Evolutionary conservation across 2,797 vertebrate genomes (phyloP), one percentile per base, ranked within the genome.

Genomic region (Sebastes nivosus): DNA sequence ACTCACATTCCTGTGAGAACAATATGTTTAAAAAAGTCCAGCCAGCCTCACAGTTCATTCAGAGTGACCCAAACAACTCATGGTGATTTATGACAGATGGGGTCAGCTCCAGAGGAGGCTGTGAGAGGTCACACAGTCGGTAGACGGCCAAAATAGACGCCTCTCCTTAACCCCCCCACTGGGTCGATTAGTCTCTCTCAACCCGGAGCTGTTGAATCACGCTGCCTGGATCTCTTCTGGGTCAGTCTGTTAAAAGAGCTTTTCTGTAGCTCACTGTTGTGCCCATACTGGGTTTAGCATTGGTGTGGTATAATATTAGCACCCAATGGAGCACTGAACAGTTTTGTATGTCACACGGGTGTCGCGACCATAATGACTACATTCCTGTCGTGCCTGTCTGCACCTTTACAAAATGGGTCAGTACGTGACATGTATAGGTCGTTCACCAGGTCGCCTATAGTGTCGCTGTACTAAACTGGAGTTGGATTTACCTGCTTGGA

Each of bases 121-220:
- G 71, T n/a, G 50, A 77, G 73, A 83, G 80, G 81, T 90, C 85
- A 68, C 76, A 25, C 50, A 71, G 36, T 84, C 66, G 81, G 87
- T 80, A 50, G 52, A 69, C 0, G 42, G 82, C 87, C 69, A 90
- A 93, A 93, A 93, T 89, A 87, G 88, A 89, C 3, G 1, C 24
- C 20, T 73, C 61, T 79, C 55, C 52, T 36, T 59, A 2, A 18
- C 69, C 54, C 16, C 22, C 77, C 82, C 68, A 25, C 36, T 58
- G 64, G 79, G 60, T 88, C 29, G 11, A 69, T 87, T 70, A 55
- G 58, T 85, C 61, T 80, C 72, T 63, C 69, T 83, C 50, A 42
- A 66, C 70, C 61, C 30, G 20, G 72, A 58, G 76, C 66, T 73
- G 78, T 75, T 80, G 46, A 72, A 72, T 76, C 75, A 60, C 8